Evolutionary conservation across 2,797 vertebrate genomes (phyloP), one percentile per base, ranked within the genome.

Genomic region (Pangasius krempfi): DNA sequence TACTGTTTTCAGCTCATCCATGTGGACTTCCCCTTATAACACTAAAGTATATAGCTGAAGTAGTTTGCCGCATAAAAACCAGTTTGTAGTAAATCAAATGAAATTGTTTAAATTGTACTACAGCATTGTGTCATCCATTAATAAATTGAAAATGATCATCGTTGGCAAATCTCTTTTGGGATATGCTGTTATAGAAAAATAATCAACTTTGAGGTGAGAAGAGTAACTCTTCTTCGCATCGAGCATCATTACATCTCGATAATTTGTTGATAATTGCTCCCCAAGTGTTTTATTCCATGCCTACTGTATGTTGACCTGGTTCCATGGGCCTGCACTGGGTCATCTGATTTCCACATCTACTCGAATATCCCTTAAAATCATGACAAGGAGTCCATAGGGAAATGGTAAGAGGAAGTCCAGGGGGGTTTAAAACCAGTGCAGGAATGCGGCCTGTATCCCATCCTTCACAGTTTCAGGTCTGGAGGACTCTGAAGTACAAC

Each of bases 391-490:
- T 37, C 18, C 52, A 33, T 33, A 14, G 5, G 27, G 50, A 52
- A 8, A 52, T 14, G 6, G 13, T 10, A 27, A 75, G 10, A 25
- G 22, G 47, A 75, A 76, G 33, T 76, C 25, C 13, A 52, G 5
- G 5, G 58, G 78, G 20, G 5, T 37, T 58, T 58, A 54, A 37
- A 58, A 25, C 52, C n/a, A 9, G 18, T 58, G 30, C 54, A 30
- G 54, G 78, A 60, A 82, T 40, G 0, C 30, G 25, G 80, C 5
- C 22, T n/a, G 54, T 12, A 37, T 88, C 54, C 73, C 54, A 52
- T 27, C 70, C 56, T 5, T 60, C 79, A 72, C 25, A 50, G 86
- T 82, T 72, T 82, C 13, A 82, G 64, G 52, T 82, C 78, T 64
- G 81, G 80, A 84, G 22, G n/a, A 78, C 50, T 30, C 37, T 33